Conservation (phyloP, 2,888 invertebrate species). For the Gandaritis pyraliata region DNA sequence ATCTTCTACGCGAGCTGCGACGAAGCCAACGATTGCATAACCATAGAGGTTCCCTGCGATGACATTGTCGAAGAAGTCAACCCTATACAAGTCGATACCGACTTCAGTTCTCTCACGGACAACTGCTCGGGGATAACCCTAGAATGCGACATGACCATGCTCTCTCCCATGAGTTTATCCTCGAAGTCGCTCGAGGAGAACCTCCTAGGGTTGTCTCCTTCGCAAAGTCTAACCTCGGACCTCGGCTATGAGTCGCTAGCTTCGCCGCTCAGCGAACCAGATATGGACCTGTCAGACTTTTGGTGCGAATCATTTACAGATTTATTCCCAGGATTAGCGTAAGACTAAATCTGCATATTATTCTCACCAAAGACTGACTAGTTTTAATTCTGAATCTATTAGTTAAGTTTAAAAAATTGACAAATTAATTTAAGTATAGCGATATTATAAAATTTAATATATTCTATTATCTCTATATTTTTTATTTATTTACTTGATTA, state of each 20-base stretch:
- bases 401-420: slow-evolving; percentile 55
- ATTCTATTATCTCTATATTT: slow-evolving; percentile 16
- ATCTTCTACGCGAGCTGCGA: slow-evolving; percentile 89
- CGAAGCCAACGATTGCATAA: slow-evolving; percentile 89
- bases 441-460: slow-evolving; percentile 36
- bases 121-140: slow-evolving; percentile 59
- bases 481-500: slow-evolving; percentile 9
- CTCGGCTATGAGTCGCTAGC: slow-evolving; percentile 79
- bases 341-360: slow-evolving; percentile 59
- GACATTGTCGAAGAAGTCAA: slow-evolving; percentile 73
- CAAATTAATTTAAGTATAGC: slow-evolving; percentile 51
- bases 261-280: slow-evolving; percentile 78
- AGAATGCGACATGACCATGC: slow-evolving; percentile 74
- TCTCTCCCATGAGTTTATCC: slow-evolving; percentile 75
- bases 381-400: slow-evolving; percentile 55
- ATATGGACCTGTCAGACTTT: slow-evolving; percentile 84
- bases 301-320: slow-evolving; percentile 91
- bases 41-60: slow-evolving; percentile 88
- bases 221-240: slow-evolving; percentile 74
- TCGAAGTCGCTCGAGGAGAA: slow-evolving; percentile 68
- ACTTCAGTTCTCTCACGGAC: slow-evolving; percentile 59
- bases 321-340: slow-evolving; percentile 90
- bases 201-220: slow-evolving; percentile 68
- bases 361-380: slow-evolving; percentile 81
- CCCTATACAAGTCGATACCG: slow-evolving; percentile 61